phyloP scores from a whole-genome alignment of 2,113 vertebrate genomes.

The Gnathonemus longibarbis region DNA sequence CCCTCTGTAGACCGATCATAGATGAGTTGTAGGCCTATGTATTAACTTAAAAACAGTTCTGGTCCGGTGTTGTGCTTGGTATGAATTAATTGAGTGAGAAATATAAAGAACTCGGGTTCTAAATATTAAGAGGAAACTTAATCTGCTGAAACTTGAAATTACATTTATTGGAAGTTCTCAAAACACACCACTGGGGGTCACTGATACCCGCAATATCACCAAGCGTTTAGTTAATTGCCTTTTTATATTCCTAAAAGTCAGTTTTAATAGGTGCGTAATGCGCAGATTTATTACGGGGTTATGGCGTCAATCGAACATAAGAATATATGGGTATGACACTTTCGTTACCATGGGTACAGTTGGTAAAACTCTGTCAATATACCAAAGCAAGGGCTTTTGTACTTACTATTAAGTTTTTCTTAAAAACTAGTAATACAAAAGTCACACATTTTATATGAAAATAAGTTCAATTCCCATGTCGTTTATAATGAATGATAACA shows the following conservation, averaged over 20 bases:
- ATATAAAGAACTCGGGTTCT: neutral
- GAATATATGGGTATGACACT: slow-evolving; percentile 24
- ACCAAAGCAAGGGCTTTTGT: neutral
- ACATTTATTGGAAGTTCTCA: neutral
- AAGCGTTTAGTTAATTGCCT: neutral
- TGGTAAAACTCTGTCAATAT: neutral
- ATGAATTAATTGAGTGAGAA: neutral
- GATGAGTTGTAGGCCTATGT: neutral
- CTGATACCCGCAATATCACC: slow-evolving; percentile 19
- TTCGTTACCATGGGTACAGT: slow-evolving; percentile 5
- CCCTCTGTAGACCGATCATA: neutral
- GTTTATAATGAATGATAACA: neutral
- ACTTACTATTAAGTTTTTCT: neutral
- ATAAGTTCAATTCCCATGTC: neutral
- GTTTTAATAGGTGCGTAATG: slow-evolving; percentile 52
- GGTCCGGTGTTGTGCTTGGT: neutral
- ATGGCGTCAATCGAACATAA: slow-evolving; percentile 42
- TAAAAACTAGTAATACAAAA: neutral
- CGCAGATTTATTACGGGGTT: slow-evolving; percentile 46
- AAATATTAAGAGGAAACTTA: neutral
- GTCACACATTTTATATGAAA: neutral
- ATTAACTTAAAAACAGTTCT: neutral
- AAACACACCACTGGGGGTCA: slow-evolving; percentile 13
- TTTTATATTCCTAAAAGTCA: slow-evolving; percentile 59
- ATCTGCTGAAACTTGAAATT: neutral